Base-by-base conservation (phyloP, 2,113 vertebrate species). In the Colistium nudipinnis region DNA sequence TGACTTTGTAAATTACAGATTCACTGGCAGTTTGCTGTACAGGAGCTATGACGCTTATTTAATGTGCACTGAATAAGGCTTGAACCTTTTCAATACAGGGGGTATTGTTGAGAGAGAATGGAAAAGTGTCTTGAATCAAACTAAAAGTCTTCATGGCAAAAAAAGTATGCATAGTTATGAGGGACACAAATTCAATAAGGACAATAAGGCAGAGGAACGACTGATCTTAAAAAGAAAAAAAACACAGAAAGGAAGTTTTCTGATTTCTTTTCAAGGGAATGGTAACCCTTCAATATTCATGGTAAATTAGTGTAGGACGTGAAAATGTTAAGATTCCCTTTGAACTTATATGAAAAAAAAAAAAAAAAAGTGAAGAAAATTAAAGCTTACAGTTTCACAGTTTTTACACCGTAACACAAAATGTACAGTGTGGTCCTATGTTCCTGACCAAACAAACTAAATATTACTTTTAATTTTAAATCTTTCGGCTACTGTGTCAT, bases 121-220 rank as follows among this genome's bases (percentile, higher is more conserved):
- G 51, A 54, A 35, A 22, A 16, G 52, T 25, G 45, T 60, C 44
- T 19, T 66, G 53, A 24, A 74, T 81, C 55, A 61, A 83, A 83
- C 57, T 55, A 76, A 70, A n/a, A 75, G 66, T 59, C 41, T 70
- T 82, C 71, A 64, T 52, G 36, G 6, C 6, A 71, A 57, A 71
- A 68, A 65, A 70, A 70, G 28, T 68, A 90, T 91, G 91, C 91
- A 92, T 92, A 91, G 86, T 89, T 57, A 77, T 62, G 55, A 74
- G 45, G 30, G 35, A 41, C 65, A 82, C 3, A 51, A 64, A 31
- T 55, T 45, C 41, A 62, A 39, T 20, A 38, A 63, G 53, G 54
- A 82, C 47, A 55, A 24, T 75, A 80, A 84, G 66, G 67, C 43
- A 64, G 75, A 76, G 36, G 14, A 59, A 53, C 19, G 57, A 12